Evolutionary conservation across 2,113 vertebrate genomes (phyloP).

Genomic region (Hiodon alosoides): DNA sequence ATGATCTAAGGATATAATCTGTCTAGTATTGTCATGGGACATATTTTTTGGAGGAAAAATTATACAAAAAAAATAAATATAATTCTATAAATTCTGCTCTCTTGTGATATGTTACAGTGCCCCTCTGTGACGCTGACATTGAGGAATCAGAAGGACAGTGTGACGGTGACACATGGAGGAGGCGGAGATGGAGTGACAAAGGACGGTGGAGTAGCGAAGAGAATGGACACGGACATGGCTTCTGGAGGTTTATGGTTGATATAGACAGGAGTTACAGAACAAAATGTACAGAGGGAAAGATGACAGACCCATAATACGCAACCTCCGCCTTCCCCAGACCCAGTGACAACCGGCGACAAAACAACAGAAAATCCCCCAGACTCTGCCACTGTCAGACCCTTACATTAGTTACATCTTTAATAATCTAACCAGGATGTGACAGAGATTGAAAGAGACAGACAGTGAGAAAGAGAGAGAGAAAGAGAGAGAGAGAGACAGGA

Average conservation of each 20-base stretch:
- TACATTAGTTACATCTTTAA: too few relatives aligned
- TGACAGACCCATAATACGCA: constrained; percentile 6
- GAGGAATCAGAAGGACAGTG: not conserved
- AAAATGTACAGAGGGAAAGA: constrained; percentile 20
- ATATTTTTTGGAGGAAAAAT: too few relatives aligned
- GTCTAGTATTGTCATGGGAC: not conserved
- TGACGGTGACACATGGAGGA: too few relatives aligned
- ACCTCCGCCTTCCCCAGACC: constrained; percentile 1
- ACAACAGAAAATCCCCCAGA: not conserved
- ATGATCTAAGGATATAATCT: not conserved
- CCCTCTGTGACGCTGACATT: not conserved
- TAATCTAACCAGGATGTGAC: too few relatives aligned
- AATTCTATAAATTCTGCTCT: constrained; percentile 8
- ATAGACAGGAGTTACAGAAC: constrained; percentile 16
- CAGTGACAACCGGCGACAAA: not conserved
- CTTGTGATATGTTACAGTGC: not conserved
- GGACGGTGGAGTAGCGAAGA: constrained; percentile 5
- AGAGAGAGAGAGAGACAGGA: not conserved
- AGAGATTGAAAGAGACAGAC: not conserved
- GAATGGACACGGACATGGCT: constrained; percentile 21
- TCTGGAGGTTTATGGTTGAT: constrained; percentile 30
- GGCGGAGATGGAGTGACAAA: too few relatives aligned
- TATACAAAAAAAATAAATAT: too few relatives aligned
- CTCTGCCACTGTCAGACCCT: not conserved
- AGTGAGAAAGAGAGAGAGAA: not conserved